Evolutionary conservation across 2,797 vertebrate genomes (phyloP).

Genomic region (Iguana delicatissima): DNA sequence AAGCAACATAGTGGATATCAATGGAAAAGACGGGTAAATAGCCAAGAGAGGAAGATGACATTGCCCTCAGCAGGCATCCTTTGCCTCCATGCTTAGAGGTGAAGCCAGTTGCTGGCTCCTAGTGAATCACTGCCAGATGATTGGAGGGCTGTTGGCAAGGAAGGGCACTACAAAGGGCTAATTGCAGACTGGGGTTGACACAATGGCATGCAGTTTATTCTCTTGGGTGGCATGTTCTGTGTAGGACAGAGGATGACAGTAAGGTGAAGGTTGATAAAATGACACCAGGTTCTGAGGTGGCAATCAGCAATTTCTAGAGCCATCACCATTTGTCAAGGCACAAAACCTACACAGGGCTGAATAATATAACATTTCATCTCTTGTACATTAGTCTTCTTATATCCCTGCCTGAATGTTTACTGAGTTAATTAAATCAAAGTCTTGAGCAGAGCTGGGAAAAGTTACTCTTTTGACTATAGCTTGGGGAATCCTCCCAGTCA

Average conservation of each 20-base stretch:
- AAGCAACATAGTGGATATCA: neutral
- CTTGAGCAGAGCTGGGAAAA: too few relatives aligned
- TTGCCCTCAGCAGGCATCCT: neutral
- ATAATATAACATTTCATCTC: neutral
- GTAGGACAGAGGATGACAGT: too few relatives aligned
- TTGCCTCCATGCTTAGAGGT: conserved; percentile 6
- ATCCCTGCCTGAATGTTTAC: neutral
- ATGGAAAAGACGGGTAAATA: neutral
- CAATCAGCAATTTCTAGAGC: neutral
- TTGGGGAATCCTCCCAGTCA: too few relatives aligned
- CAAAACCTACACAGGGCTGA: neutral
- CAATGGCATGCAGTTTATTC: neutral
- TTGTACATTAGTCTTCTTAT: neutral
- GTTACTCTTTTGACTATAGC: too few relatives aligned
- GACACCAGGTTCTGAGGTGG: neutral
- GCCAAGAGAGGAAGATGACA: neutral
- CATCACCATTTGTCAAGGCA: neutral
- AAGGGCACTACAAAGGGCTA: neutral
- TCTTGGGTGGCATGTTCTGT: neutral
- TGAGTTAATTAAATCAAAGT: neutral
- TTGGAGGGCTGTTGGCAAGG: rapidly evolving
- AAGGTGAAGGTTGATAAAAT: neutral
- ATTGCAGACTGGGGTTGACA: neutral
- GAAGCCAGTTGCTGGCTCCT: neutral
- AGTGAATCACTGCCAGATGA: conserved; percentile 4